phyloP scores from a whole-genome alignment of 1,140 invertebrate genomes.

The Cyphomyrmex costatus region DNA sequence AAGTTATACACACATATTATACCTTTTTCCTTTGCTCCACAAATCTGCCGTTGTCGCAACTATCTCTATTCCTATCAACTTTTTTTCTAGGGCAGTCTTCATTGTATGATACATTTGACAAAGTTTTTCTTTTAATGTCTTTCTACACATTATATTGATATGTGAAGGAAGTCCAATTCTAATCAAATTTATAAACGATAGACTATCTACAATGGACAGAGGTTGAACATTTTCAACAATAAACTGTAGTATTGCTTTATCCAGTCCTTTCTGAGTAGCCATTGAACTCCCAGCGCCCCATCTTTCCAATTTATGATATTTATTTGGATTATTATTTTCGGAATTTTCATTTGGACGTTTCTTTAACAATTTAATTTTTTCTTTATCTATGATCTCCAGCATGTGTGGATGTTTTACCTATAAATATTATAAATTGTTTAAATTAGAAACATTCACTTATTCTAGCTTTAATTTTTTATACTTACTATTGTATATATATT shows the following conservation, averaged over 20 bases:
- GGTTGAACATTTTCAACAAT: slow-evolving; percentile 24
- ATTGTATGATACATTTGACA: background rate
- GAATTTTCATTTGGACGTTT: background rate
- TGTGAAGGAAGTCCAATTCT: slow-evolving; percentile 12
- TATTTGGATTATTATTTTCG: slow-evolving; percentile 8
- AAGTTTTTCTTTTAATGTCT: slow-evolving; percentile 28
- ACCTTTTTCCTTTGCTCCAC: background rate
- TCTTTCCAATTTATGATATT: background rate
- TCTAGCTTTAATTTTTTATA: too few species aligned
- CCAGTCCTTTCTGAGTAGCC: background rate
- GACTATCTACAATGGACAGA: slow-evolving; percentile 5
- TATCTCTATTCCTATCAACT: too few species aligned
- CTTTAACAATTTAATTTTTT: background rate
- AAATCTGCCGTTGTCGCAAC: background rate
- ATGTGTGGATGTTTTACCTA: background rate
- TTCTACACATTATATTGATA: slow-evolving; percentile 15
- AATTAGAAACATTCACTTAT: too few species aligned
- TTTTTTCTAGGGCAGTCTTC: too few species aligned
- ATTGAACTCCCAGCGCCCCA: background rate
- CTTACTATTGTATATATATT: too few species aligned
- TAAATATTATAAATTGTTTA: too few species aligned
- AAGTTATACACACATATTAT: too few species aligned
- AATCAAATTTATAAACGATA: slow-evolving; percentile 13
- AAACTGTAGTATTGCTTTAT: slow-evolving; percentile 2
- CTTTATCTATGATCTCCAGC: background rate